Base-by-base conservation (phyloP, 2,797 vertebrate genomes). In the Urosaurus nigricauda region DNA sequence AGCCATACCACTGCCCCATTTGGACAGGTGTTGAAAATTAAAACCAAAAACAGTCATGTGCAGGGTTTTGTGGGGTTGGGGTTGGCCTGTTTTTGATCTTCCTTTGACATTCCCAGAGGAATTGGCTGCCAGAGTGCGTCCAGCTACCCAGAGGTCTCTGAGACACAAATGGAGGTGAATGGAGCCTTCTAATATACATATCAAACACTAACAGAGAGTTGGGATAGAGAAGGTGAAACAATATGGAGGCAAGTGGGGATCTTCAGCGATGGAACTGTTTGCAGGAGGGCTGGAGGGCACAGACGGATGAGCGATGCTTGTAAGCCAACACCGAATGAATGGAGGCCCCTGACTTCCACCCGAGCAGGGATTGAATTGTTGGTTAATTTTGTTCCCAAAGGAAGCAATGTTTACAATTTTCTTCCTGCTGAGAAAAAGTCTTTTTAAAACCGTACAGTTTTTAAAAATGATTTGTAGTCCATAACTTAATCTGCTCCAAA, bases 1-100 rank as follows among this genome's bases (percentile, higher is more conserved):
- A 68, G 63, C 63, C 7, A 68, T 68, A 68, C 7, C n/a, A 63
- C 60, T 17, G 26, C 14, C 77, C 17, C 32, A 17, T 35, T n/a
- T 60, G 40, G 12, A 73, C 37, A 56, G 21, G 56, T 4, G 19
- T 21, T n/a, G 51, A 65, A 58, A 79, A 84, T 84, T 56, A 56
- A 79, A 43, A 89, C 21, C 83, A 43, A 71, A 68, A 29, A 75
- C 0, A 26, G 29, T 2, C 65, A 17, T 13, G 71, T 16, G 14
- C 4, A 6, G 78, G 47, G 51, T 43, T 9, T 81, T 51, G 77
- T 47, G 21, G 37, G 65, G 1, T 37, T 9, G 40, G 47, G 84
- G 71, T 53, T 8, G 35, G 24, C 70, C 6, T n/a, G 47, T 65
- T 65, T 89, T 82, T 89, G 79, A 89, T 89, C 88, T 89, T 14